Percentiles rank a stretch among this genome's conserved stretches.
Evolutionary conservation across 92 coral and sea anemone species (phyloP).

Genomic region (Bergia puertoricense): DNA sequence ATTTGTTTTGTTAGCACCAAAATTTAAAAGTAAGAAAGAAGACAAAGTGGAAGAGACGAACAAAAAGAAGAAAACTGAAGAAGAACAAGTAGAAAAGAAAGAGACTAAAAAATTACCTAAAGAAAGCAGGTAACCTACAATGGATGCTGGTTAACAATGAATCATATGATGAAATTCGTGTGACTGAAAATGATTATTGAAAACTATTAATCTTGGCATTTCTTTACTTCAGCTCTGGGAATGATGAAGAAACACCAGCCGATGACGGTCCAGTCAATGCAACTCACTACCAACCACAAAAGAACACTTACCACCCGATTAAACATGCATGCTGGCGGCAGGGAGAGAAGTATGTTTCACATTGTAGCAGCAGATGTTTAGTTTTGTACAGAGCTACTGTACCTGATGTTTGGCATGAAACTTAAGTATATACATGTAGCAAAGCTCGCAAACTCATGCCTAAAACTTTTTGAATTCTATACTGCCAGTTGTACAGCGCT

Average conservation of each 20-base stretch:
- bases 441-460: too few species aligned
- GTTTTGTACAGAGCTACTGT: too few species aligned
- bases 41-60: slow-evolving; percentile 32
- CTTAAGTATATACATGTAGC: too few species aligned
- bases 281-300: slow-evolving; percentile 85
- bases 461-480: too few species aligned
- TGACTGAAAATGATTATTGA: not conserved
- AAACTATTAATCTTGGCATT: not conserved
- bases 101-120: slow-evolving; percentile 34
- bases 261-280: slow-evolving; percentile 68
- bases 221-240: not conserved
- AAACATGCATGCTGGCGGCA: slow-evolving; percentile 95
- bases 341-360: slow-evolving; percentile 74
- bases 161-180: not conserved
- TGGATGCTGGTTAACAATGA: not conserved
- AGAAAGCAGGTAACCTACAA: not conserved
- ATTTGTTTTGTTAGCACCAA: slow-evolving; percentile 46
- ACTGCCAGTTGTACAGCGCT: too few species aligned
- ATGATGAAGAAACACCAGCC: not conserved
- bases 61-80: slow-evolving; percentile 41
- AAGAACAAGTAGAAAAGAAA: slow-evolving; percentile 30
- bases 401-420: too few species aligned
- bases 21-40: slow-evolving; percentile 44
- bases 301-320: slow-evolving; percentile 88
- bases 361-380: too few species aligned